Base-by-base conservation (phyloP, 2,888 invertebrate genomes). In the Dorcus hopei region DNA sequence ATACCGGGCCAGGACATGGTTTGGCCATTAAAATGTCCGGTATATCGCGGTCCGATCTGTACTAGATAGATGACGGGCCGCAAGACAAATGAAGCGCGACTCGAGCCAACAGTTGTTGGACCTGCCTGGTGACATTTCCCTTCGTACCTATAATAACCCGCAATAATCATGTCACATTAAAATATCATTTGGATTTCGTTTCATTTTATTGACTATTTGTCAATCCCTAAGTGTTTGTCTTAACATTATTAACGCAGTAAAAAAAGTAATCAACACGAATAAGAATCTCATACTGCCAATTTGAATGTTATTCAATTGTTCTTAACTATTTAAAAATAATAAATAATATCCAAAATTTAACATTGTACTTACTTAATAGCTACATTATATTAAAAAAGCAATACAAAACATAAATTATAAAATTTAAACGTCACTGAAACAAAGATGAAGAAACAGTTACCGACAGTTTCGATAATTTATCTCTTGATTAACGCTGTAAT, bases 1-100 rank as follows among this genome's bases (percentile, higher is more conserved):
- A 84, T 85, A 77, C 77, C 72, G 72, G 72, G 70, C 74, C 65
- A 81, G 82, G 82, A 85, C 85, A 85, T 81, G 85, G 84, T 85
- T 85, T 83, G 83, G 82, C 85, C 85, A 85, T 85, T 85, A 85
- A 85, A 85, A 83, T 81, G 84, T 84, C 83, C 82, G 79, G 78
- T 79, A 79, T 83, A 83, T 83, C 83, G 82, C 80, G 76, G 80
- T 78, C 81, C 81, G 82, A 83, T 83, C 82, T 83, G 80, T 80
- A 77, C 73, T 79, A 81, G 82, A 82, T 82, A 82, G 82, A 82
- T 82, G 82, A 82, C 81, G 80, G 81, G 79, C 80, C 79, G 76
- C 70, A 78, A 79, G 77, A 79, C 78, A 78, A 79, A 79, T 79
- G 78, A 79, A 77, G 73, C 74, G 74, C 72, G 57, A 60, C 60